phyloP scores from a whole-genome alignment of 2,888 invertebrate species.

The Embidobia sp. region DNA sequence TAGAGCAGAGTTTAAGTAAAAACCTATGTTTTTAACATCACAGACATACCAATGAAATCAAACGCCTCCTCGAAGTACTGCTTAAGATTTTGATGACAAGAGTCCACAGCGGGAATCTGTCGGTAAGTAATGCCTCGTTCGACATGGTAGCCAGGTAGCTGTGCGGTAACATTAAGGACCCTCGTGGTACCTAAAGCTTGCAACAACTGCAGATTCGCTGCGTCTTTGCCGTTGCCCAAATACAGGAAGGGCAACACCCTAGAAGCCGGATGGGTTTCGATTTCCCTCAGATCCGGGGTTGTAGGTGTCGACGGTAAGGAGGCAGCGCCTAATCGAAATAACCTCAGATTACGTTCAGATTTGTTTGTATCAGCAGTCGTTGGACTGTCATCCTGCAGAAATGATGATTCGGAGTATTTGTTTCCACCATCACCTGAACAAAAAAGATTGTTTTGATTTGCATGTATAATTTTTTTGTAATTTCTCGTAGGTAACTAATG shows the following conservation, averaged over 20 bases:
- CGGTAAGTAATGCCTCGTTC: conserved; percentile 86
- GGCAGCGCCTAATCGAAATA: conserved; percentile 71
- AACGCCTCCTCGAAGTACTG: conserved; percentile 94
- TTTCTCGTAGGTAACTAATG: too few relatives aligned
- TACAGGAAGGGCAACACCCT: conserved; percentile 90
- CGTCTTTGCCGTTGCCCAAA: conserved; percentile 92
- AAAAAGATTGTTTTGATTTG: too few relatives aligned
- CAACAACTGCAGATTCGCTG: conserved; percentile 87
- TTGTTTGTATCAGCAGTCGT: conserved; percentile 75
- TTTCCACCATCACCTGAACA: too few relatives aligned
- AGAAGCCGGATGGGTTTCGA: conserved; percentile 89
- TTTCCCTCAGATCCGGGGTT: conserved; percentile 82
- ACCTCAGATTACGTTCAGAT: conserved; percentile 73
- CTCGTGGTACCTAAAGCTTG: conserved; percentile 87
- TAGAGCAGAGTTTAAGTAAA: too few relatives aligned
- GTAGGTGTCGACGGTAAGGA: conserved; percentile 67
- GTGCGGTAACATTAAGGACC: conserved; percentile 91
- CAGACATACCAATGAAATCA: conserved; percentile 93
- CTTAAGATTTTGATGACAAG: conserved; percentile 91
- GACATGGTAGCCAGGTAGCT: conserved; percentile 88
- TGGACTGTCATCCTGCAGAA: conserved; percentile 78
- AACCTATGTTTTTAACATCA: too few relatives aligned
- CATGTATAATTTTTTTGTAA: too few relatives aligned
- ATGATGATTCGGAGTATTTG: conserved; percentile 86
- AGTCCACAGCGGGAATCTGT: conserved; percentile 91